Percentiles rank a stretch among this genome's conserved stretches.
phyloP scores from a whole-genome alignment of 1,140 invertebrate genomes.

The Coelopa frigida region DNA sequence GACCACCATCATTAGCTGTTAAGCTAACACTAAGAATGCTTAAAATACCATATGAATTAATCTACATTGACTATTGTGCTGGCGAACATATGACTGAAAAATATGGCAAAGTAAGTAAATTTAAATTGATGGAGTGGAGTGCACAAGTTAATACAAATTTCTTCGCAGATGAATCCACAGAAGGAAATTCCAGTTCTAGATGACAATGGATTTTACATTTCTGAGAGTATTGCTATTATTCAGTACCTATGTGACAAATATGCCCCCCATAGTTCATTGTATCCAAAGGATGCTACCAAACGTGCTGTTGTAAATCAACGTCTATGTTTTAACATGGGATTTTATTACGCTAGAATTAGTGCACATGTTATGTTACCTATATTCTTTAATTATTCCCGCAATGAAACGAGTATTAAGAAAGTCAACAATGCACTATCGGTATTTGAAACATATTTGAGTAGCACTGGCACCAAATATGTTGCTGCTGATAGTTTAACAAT shows the following conservation, averaged over 20 bases:
- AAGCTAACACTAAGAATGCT: conserved; percentile 58
- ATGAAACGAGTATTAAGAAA: conserved; percentile 56
- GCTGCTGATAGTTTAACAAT: conserved; percentile 63
- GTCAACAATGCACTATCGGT: conserved; percentile 57
- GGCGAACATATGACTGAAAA: conserved; percentile 64
- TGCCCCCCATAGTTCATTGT: conserved; percentile 52
- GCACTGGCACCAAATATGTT: conserved; percentile 55
- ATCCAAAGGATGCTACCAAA: conserved; percentile 59
- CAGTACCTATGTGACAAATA: conserved; percentile 70
- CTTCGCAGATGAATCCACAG: conserved; percentile 64
- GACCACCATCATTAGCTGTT: conserved; percentile 65
- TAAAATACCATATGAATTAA: conserved; percentile 55
- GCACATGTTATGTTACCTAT: conserved; percentile 52
- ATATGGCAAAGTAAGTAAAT: conserved; percentile 54
- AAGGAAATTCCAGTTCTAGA: conserved; percentile 71
- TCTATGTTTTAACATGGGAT: conserved; percentile 65
- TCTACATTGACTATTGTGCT: conserved; percentile 59
- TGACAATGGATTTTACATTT: conserved; percentile 62
- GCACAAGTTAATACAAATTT: too few species aligned
- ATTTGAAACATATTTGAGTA: conserved; percentile 60
- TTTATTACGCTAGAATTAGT: conserved; percentile 64
- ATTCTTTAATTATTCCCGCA: conserved; percentile 64
- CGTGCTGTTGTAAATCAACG: conserved; percentile 67
- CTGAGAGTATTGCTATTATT: conserved; percentile 70
- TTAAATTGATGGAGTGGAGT: too few species aligned